Base-by-base conservation (phyloP, 2,888 invertebrate species). In the Spodoptera picta region DNA sequence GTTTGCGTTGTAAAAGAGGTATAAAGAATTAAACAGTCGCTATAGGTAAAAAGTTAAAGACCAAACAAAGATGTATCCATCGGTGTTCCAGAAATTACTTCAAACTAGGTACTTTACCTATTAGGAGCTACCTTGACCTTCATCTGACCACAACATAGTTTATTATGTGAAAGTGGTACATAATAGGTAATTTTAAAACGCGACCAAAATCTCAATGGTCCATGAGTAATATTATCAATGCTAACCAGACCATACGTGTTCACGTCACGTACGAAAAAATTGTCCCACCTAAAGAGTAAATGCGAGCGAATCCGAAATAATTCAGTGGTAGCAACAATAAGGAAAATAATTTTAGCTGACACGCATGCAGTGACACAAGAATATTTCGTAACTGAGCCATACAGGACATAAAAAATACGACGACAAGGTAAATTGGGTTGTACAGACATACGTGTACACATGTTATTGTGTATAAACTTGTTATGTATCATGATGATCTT, bases 331-430 rank as follows among this genome's bases (percentile, higher is more conserved):
- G 7, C 14, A 45, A 62, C 61, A 63, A 69, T 58, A 65, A 76
- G 76, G 69, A 79, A 76, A 77, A 76, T 56, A 47, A 71, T 70
- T 61, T 65, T 57, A 63, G 61, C 52, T 42, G 51, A 47, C 60
- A 66, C 62, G 60, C 55, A 65, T 56, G 49, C 46, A 51, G 43
- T 65, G 36, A 51, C 46, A 46, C 56, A 44, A 50, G 46, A 58
- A 55, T 44, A 62, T 77, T 71, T 75, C 74, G 68, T 55, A 76
- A 72, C 41, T 12, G 24, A 56, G 47, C 4, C 46, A 48, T 49
- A 59, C 23, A 54, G 48, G 47, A 45, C 52, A 51, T 55, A 49
- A 57, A 65, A 60, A 62, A 41, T 41, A n/a, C n/a, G 46, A 73
- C 44, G 50, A 59, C 61, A 49, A 70, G 71, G 66, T 70, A 75